Evolutionary conservation across 2,113 vertebrate genomes (phyloP), one percentile per base, ranked within the genome.

Genomic region (Vidua macroura): DNA sequence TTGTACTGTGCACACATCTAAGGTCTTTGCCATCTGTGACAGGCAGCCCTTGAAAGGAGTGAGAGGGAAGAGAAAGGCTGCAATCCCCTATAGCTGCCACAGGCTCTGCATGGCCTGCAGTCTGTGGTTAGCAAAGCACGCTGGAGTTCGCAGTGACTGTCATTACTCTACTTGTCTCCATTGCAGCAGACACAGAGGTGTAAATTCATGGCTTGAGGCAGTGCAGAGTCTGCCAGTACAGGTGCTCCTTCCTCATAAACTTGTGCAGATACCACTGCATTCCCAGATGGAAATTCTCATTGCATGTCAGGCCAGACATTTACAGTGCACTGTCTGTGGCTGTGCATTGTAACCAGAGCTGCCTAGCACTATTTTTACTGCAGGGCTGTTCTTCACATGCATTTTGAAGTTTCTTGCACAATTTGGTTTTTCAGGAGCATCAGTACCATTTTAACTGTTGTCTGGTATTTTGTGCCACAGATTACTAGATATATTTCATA

Each of bases 251-350:
- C 53, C 43, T 92, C 75, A 24, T 91, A 87, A 93, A 91, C 53
- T 72, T 43, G 62, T 75, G 70, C 84, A 83, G 86, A 82, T 95
- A 49, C 44, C 8, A 0, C 62, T 60, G 44, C 33, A 39, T 64
- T 75, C 70, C 30, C 83, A 95, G 86, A 68, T 91, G 84, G 78
- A 83, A 63, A 92, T 86, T 84, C 81, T 92, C 53, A 53, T 56
- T 93, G 83, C 22, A 5, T 39, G 74, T 72, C 55, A 96, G 55
- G 51, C 56, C 86, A 93, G 73, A 79, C 60, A 21, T 92, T 86
- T 60, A 15, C 64, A 64, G 77, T 30, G 35, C 35, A 69, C 77
- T 85, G 70, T 89, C 94, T 91, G 84, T 83, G 51, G 20, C 49
- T 66, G 16, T 33, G 84, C 41, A 3, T 81, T 95, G 74, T 72